A percentile compares a stretch with the other conserved stretches of the same genome.
These are phyloP conservation scores for Sebastolobus altivelis DNA, from an alignment of 2,797 vertebrate species.

Conservation along the genomic window DNA sequence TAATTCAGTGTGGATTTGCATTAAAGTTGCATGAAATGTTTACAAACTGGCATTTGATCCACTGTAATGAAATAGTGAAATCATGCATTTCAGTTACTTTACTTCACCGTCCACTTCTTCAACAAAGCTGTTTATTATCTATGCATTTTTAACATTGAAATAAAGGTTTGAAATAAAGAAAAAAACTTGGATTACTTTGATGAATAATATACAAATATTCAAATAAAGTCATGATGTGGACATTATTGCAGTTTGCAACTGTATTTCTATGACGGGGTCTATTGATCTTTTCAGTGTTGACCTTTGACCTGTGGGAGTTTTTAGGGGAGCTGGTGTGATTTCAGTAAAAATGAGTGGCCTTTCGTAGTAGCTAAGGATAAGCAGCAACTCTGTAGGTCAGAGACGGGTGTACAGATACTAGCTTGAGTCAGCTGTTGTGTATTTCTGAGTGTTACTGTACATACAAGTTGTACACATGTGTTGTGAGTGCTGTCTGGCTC, in stretches of 20 bases:
- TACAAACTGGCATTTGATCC: slow-evolving; percentile 37
- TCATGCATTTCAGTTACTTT: slow-evolving; percentile 10
- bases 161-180: slow-evolving; percentile 1
- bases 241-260: slow-evolving; percentile 2
- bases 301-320: slow-evolving; percentile 51
- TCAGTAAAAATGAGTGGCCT: slow-evolving; percentile 15
- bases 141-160: neutral
- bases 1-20: slow-evolving; percentile 48
- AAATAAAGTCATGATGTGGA: neutral
- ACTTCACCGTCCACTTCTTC: neutral
- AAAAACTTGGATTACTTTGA: neutral
- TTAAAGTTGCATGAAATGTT: slow-evolving; percentile 56
- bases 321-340: slow-evolving; percentile 55
- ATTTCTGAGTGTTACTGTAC: neutral
- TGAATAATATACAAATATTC: neutral
- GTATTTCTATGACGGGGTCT: slow-evolving; percentile 21
- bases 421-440: neutral
- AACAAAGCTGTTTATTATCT: neutral
- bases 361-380: slow-evolving; percentile 47
- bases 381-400: slow-evolving; percentile 30
- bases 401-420: neutral
- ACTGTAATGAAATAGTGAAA: slow-evolving; percentile 13
- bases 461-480: neutral
- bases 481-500: neutral
- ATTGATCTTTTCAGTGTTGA: slow-evolving; percentile 39